Base-by-base conservation (phyloP, 2,797 vertebrate genomes). In the Dromococcyx pavoninus region DNA sequence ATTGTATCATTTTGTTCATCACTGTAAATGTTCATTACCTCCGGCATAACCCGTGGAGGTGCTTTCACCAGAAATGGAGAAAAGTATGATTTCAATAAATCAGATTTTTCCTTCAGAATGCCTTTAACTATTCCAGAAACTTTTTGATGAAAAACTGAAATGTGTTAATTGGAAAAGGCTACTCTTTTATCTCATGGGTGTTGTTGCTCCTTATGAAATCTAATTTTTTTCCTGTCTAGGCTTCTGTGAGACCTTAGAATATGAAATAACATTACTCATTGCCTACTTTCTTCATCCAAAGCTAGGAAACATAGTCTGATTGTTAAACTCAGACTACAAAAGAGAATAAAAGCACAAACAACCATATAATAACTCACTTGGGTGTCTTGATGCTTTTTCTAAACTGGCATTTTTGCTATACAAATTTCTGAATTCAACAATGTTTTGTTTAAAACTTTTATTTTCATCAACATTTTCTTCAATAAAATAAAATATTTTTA, bases 51-150 rank as follows among this genome's bases (percentile, higher is more conserved):
- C 39, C 25, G 33, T 25, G 54, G 54, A 85, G 30, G 39, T n/a
- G 8, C 8, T 90, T 72, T 75, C 51, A 72, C 15, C 54, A 82
- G 41, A 75, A 81, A 69, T 41, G 39, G 10, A 41, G 39, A n/a
- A n/a, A n/a, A n/a, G 0, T 3, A 16, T 33, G 0, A 62, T 48
- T 88, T 80, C 23, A 64, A 25, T 74, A 54, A 74, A 30, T 0
- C 12, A 25, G 8, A 11, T 14, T 64, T 62, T 67, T 48, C 17
- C 35, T 72, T 57, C 37, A 88, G 39, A 86, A 77, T 67, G 16
- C 10, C 33, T 77, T 82, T 57, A 73, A 9, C 8, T 79, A 54
- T 58, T 23, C 13, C 33, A 58, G 67, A 76, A 75, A 30, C 0
- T 30, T 58, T 54, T 37, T 54, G 11, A 54, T 54, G 50, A 73